phyloP scores from a whole-genome alignment of 2,797 vertebrate species.

The Smutsia gigantea region DNA sequence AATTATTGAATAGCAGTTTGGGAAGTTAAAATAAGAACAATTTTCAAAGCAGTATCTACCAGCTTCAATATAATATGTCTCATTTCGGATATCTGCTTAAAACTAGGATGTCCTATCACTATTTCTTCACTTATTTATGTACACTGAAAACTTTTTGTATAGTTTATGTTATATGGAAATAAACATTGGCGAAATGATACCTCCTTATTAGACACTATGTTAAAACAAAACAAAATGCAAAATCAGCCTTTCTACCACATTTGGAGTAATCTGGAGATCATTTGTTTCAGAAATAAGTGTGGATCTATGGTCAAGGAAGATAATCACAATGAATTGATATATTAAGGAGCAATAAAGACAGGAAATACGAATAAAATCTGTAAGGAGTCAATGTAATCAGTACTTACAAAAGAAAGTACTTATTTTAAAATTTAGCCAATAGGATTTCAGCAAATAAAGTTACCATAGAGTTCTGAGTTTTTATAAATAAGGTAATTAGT shows the following conservation, averaged over 20 bases:
- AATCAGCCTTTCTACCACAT: not conserved
- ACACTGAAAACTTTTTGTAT: not conserved
- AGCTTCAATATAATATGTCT: not conserved
- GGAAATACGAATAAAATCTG: not conserved
- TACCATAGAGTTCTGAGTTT: not conserved
- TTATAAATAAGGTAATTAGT: slow-evolving; percentile 49
- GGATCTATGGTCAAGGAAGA: not conserved
- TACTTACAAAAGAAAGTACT: not conserved
- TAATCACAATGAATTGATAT: not conserved
- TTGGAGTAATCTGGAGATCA: not conserved
- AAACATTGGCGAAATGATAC: not conserved
- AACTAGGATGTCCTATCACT: not conserved
- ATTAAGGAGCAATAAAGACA: not conserved
- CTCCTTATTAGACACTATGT: not conserved
- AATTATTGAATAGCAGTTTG: not conserved
- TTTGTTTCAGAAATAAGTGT: not conserved
- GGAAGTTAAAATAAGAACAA: not conserved
- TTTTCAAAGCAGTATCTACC: not conserved
- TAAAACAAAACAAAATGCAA: not conserved
- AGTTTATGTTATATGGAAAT: not conserved
- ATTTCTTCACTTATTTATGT: not conserved
- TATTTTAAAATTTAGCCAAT: not conserved
- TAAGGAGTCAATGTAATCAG: not conserved
- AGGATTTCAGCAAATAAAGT: slow-evolving; percentile 2
- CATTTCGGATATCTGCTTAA: not conserved